Evolutionary conservation across 2,797 vertebrate species (phyloP), one percentile per base, ranked within the genome.

Genomic region (Galago senegalensis): DNA sequence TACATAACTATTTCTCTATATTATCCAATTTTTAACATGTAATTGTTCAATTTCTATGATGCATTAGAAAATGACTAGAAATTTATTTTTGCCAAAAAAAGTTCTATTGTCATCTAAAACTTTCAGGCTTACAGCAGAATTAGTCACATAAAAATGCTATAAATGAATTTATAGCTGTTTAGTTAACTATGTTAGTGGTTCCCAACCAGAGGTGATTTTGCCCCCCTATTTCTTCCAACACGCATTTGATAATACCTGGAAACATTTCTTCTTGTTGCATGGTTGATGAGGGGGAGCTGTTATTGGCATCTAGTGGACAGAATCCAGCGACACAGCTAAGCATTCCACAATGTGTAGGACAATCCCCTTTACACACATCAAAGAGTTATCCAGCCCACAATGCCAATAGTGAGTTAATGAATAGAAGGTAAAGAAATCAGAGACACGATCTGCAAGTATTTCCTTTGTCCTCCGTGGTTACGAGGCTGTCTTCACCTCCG

Each of bases 71-170:
- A 4, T 17, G 20, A 65, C 27, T 79, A 8, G 12, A 56, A 43
- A 2, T n/a, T 86, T 96, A 91, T 87, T 96, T 95, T 90, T 94
- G 72, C 25, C 69, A 11, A 79, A 86, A 67, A 88, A 67, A 49
- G 20, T 75, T 83, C 5, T 29, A 60, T 90, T 85, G 79, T 27
- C 11, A 10, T 77, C 17, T 17, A 70, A 60, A 83, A 69, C 46
- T 56, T 79, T 96, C 61, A 76, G 40, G 76, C 46, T 65, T 88
- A 86, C 60, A 95, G 58, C 6, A 79, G 69, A 89, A 75, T 16
- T 43, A 53, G 0, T n/a, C 61, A 85, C 40, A 60, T 76, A 58
- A 95, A 95, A 91, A 40, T 46, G 11, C 40, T 46, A 12, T 18
- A 27, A 18, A 63, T 77, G 25, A n/a, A 63, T 86, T 80, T 79